A percentile compares a stretch with the other conserved stretches of the same genome.
phyloP scores from a whole-genome alignment of 2,113 vertebrate genomes.

The Ranitomeya imitator region DNA sequence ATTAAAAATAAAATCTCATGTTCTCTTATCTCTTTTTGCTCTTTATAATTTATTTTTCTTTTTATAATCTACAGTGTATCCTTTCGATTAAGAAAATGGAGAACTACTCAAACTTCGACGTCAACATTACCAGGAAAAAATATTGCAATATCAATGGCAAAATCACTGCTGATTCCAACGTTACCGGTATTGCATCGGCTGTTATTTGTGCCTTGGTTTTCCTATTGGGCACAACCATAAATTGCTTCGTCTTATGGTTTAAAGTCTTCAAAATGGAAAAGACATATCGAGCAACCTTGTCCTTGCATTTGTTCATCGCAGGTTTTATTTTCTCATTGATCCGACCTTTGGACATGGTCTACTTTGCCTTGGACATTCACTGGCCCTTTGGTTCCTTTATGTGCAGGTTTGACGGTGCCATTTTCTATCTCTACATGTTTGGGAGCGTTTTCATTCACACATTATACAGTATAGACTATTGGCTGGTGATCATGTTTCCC shows the following conservation, averaged over 20 bases:
- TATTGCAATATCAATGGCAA: neutral
- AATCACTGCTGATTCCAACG: neutral
- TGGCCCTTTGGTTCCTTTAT: constrained; percentile 1
- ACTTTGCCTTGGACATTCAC: constrained; percentile 13
- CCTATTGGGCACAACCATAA: neutral
- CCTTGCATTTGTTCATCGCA: neutral
- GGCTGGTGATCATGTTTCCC: neutral
- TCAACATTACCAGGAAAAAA: neutral
- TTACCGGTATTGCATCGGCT: neutral
- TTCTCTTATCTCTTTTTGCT: neutral
- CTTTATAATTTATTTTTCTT: neutral
- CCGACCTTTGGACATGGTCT: neutral
- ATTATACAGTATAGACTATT: neutral
- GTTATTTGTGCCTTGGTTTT: neutral
- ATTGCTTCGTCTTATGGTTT: neutral
- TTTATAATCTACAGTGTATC: neutral
- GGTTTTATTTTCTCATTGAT: neutral
- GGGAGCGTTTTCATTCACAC: neutral
- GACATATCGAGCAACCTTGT: neutral
- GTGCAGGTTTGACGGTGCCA: neutral
- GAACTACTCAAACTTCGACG: neutral
- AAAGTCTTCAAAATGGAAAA: constrained; percentile 12
- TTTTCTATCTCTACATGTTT: constrained; percentile 4
- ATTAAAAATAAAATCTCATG: neutral
- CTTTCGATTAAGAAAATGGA: neutral